Evolutionary conservation across 1,140 invertebrate species (phyloP).

Genomic region (Papilio dardanus): DNA sequence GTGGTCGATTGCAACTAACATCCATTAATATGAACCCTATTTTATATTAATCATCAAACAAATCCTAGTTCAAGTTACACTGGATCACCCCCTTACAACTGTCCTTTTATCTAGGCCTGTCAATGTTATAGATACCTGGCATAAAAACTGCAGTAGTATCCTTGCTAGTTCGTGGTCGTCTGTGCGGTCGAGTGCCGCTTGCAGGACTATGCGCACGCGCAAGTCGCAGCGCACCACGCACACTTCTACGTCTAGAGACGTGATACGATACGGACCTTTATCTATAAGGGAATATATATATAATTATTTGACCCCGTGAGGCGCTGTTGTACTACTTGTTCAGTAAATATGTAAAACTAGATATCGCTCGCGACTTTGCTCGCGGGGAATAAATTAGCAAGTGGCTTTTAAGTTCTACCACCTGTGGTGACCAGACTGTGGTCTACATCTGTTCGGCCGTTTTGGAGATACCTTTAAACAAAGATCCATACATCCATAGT

Average conservation of each 20-base stretch:
- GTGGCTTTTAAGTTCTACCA: too few species aligned
- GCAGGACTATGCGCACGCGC: slow-evolving; percentile 50
- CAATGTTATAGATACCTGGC: slow-evolving; percentile 50
- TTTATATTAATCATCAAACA: not conserved
- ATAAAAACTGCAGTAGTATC: slow-evolving; percentile 57
- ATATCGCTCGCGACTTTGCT: too few species aligned
- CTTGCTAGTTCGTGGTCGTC: slow-evolving; percentile 51
- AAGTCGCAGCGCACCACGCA: slow-evolving; percentile 48
- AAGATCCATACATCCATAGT: too few species aligned
- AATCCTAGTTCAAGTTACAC: not conserved
- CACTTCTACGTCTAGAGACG: slow-evolving; percentile 41
- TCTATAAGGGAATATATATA: slow-evolving; percentile 37
- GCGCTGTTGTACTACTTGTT: not conserved
- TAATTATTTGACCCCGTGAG: not conserved
- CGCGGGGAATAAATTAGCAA: too few species aligned
- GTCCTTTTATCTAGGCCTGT: not conserved
- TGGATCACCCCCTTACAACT: not conserved
- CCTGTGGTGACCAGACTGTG: too few species aligned
- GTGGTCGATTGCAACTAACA: not conserved
- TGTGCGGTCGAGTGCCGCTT: slow-evolving; percentile 47
- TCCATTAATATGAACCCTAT: not conserved
- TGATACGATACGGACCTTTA: slow-evolving; percentile 40
- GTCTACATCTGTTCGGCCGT: too few species aligned
- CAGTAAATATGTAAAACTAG: too few species aligned
- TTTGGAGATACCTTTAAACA: too few species aligned